Conservation (phyloP, 2,113 vertebrate species). For the Candoia aspera region DNA sequence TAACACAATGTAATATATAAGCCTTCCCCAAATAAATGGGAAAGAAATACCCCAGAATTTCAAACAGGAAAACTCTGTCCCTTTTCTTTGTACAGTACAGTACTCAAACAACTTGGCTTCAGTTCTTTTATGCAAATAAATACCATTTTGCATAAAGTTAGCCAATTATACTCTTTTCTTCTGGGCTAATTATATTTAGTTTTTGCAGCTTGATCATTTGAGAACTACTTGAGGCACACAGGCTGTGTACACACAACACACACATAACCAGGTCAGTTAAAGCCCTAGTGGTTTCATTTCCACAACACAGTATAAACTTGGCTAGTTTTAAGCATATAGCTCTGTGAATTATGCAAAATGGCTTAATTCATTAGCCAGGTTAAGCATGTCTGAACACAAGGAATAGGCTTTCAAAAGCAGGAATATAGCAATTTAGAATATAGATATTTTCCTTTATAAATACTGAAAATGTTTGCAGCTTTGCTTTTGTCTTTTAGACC, state of each 20-base stretch:
- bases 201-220: neutral
- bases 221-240: too few relatives aligned
- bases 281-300: neutral
- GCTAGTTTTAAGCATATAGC: neutral
- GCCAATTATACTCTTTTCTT: neutral
- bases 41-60: constrained; percentile 24
- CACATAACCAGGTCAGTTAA: neutral
- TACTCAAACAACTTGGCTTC: neutral
- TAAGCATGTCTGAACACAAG: neutral
- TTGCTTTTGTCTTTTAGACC: neutral
- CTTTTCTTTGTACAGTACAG: neutral
- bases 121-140: neutral
- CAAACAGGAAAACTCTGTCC: neutral
- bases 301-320: neutral
- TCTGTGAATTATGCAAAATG: neutral
- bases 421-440: neutral
- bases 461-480: neutral
- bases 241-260: neutral
- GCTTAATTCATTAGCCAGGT: neutral
- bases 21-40: neutral
- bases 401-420: neutral
- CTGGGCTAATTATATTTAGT: too few relatives aligned
- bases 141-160: neutral
- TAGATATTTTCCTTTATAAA: neutral
- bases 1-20: neutral